Evolutionary conservation across 1,140 invertebrate species (phyloP).

Genomic region (Brachionus paranguensis): DNA sequence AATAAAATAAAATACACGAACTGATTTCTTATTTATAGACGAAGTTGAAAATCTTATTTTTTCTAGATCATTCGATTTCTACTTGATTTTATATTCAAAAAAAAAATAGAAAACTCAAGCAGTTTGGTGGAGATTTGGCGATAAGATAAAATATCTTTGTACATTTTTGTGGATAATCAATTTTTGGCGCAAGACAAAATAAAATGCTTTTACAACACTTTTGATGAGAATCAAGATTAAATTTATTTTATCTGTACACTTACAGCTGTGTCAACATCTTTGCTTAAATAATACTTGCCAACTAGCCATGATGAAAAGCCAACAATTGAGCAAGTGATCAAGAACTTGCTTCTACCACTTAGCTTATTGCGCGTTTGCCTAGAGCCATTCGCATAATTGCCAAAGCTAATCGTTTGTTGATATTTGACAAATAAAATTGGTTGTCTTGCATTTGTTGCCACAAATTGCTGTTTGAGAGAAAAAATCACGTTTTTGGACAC

Average conservation of each 20-base stretch:
- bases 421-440: neutral
- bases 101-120: neutral
- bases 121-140: neutral
- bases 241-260: neutral
- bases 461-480: neutral
- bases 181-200: neutral
- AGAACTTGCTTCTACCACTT: neutral
- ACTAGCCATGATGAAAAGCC: constrained; percentile 16
- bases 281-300: constrained; percentile 25
- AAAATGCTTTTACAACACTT: neutral
- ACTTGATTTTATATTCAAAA: neutral
- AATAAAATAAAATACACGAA: neutral
- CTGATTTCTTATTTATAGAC: neutral
- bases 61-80: neutral
- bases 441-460: neutral
- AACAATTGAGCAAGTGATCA: neutral
- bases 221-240: constrained; percentile 10
- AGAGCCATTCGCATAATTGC: neutral
- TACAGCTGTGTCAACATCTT: constrained; percentile 33
- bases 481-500: constrained; percentile 1
- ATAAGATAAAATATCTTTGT: neutral
- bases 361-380: neutral
- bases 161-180: neutral
- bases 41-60: neutral
- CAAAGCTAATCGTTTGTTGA: neutral